A percentile compares a stretch with the other conserved stretches of the same genome.
phyloP scores from a whole-genome alignment of 2,888 invertebrate genomes.

The Machimus atricapillus region DNA sequence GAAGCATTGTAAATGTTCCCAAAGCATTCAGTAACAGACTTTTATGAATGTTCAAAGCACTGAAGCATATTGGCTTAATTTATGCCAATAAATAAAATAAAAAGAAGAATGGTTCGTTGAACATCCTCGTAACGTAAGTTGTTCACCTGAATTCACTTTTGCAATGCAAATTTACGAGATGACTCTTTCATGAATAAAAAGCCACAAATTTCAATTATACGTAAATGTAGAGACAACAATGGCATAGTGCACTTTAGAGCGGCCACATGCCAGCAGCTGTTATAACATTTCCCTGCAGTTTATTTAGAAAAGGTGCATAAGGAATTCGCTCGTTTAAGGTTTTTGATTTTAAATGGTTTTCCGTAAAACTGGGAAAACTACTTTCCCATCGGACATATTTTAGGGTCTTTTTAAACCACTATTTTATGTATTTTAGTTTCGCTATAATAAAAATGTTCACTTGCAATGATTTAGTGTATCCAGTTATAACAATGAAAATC shows the following conservation, averaged over 20 bases:
- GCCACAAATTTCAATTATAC: conserved; percentile 11
- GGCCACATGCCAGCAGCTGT: background rate
- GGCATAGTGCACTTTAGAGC: background rate
- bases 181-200: background rate
- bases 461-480: too few species aligned
- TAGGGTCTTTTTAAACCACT: background rate
- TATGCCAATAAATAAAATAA: background rate
- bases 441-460: too few species aligned
- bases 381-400: background rate
- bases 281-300: background rate
- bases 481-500: too few species aligned
- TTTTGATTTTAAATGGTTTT: background rate
- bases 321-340: background rate
- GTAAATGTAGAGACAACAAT: background rate
- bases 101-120: background rate
- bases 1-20: background rate
- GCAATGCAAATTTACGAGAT: conserved; percentile 14
- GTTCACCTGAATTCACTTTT: background rate
- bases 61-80: background rate
- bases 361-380: background rate
- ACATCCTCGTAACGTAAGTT: background rate
- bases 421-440: too few species aligned
- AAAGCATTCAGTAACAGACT: background rate
- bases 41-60: background rate
- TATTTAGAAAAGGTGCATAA: background rate